Percentiles rank a stretch among this genome's conserved stretches.
These are phyloP conservation scores for Hyperopisus bebe DNA, from an alignment of 2,113 vertebrate species.

Conservation along the genomic window DNA sequence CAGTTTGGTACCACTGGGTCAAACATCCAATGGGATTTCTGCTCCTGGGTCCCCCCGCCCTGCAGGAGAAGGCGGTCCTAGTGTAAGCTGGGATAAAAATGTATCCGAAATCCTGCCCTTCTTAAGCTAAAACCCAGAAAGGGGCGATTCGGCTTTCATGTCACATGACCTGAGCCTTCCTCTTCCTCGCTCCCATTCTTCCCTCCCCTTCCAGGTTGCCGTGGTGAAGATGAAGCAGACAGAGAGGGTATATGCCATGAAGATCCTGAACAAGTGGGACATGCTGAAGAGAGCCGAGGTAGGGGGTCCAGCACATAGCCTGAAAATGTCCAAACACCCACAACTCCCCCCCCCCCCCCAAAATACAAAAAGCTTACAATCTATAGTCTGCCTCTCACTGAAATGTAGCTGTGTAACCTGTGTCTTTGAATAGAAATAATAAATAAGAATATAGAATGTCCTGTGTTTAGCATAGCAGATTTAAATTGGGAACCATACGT, in stretches of 20 bases:
- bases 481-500: neutral
- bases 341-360: neutral
- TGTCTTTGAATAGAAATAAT: neutral
- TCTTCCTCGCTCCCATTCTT: neutral
- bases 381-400: neutral
- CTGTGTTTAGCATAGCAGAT: neutral
- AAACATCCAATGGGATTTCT: neutral
- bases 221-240: conserved; percentile 97
- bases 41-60: neutral
- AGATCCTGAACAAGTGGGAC: conserved; percentile 98
- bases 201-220: conserved; percentile 63
- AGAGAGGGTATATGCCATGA: conserved; percentile 94
- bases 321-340: neutral
- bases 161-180: conserved; percentile 17
- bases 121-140: conserved; percentile 17
- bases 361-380: neutral
- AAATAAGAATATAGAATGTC: neutral
- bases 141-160: neutral
- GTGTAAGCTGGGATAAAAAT: conserved; percentile 20
- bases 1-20: neutral
- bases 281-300: conserved; percentile 98
- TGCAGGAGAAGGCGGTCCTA: neutral
- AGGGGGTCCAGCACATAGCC: conserved; percentile 23
- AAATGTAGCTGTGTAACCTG: neutral
- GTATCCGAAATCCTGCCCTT: neutral